Conservation (phyloP, 1,140 invertebrate genomes). For the Solen grandis region DNA sequence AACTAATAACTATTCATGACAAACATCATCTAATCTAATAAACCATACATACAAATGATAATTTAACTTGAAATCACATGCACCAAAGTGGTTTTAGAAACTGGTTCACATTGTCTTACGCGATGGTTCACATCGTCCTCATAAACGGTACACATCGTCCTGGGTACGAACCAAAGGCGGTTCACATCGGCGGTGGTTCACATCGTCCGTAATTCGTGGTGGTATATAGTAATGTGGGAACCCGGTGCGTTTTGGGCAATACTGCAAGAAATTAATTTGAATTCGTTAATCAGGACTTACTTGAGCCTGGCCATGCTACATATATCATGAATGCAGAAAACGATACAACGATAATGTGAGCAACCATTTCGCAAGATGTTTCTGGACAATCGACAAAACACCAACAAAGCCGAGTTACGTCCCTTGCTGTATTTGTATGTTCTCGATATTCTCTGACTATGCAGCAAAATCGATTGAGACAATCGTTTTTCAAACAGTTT, state of each 20-base stretch:
- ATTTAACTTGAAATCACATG: too few relatives aligned
- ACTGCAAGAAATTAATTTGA: neutral
- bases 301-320: constrained; percentile 68
- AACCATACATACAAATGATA: too few relatives aligned
- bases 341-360: constrained; percentile 63
- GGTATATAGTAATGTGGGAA: neutral
- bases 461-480: too few relatives aligned
- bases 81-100: too few relatives aligned
- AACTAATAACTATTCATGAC: too few relatives aligned
- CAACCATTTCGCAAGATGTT: constrained; percentile 71
- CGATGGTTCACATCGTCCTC: neutral
- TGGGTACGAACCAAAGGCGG: neutral
- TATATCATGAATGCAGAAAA: constrained; percentile 70
- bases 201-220: neutral
- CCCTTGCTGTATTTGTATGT: too few relatives aligned
- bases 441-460: too few relatives aligned
- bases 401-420: too few relatives aligned
- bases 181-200: neutral
- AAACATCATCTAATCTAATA: too few relatives aligned
- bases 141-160: neutral
- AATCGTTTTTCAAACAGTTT: too few relatives aligned
- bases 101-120: too few relatives aligned
- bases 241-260: neutral
- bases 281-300: constrained; percentile 52
- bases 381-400: too few relatives aligned